Base-by-base conservation (phyloP, 1,140 invertebrate genomes). In the Geopemphigus sp. region DNA sequence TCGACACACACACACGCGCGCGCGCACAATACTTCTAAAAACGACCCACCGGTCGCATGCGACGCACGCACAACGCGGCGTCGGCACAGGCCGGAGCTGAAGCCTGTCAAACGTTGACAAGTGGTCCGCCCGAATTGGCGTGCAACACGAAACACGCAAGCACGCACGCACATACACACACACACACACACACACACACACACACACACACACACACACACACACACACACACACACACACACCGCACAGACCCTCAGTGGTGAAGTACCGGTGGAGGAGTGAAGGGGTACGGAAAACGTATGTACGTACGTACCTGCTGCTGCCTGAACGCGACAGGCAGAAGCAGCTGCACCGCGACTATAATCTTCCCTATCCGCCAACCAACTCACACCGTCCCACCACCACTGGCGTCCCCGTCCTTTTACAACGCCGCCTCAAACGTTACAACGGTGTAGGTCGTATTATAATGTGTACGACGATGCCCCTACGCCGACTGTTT, bases 71-170 rank as follows among this genome's bases (percentile, higher is more conserved):
- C 56, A 50, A 78, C 73, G 72, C 53, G 72, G n/a, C 53, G 54
- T 24, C 70, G 24, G 53, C 32, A n/a, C n/a, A n/a, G n/a, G n/a
- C n/a, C n/a, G n/a, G n/a, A n/a, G n/a, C n/a, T n/a, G 56, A 22
- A 26, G 73, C 73, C 73, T 78, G 73, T 78, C 73, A 78, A 78
- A 78, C 56, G 73, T 78, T 78, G 73, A 78, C 73, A 78, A 61
- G 73, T 50, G 73, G 73, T 78, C 73, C 57, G 73, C n/a, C 56
- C 73, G 73, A 76, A 76, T 76, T 76, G 73, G 73, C 73, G 73
- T 61, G 73, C 57, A 74, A 74, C 72, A 78, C 57, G 73, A 61
- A 78, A 78, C 73, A 57, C 29, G 12, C 22, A 39, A 32, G n/a
- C 26, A 8, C 26, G 14, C 61, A 63, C 61, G 19, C 61, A 61